Base-by-base conservation (phyloP, 2,888 invertebrate species). In the Cantharis rustica region DNA sequence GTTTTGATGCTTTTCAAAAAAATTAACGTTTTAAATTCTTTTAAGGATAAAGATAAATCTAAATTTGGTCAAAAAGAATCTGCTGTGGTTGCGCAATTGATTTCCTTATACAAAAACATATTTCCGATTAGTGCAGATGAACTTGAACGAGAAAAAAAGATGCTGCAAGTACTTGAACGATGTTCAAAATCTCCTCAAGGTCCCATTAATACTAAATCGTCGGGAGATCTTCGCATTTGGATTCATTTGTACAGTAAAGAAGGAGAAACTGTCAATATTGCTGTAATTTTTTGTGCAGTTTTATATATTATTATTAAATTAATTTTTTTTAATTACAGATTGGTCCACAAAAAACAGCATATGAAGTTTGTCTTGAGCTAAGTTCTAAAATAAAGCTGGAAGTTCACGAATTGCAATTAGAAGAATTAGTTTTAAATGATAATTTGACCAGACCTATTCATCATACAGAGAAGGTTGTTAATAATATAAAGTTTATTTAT, bases 171-270 rank as follows among this genome's bases (percentile, higher is more conserved):
- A 2, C 89, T 96, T 69, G 92, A 94, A 87, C 85, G 86, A 63
- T 94, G 94, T 82, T 90, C 93, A 74, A 91, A 91, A 17, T 90
- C 91, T 0, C 90, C 92, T 9, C 91, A 92, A 86, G 89, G 91
- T 0, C 89, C 90, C 4, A 90, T 92, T 0, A 88, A 91, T 72
- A 89, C 91, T 0, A 91, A 91, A 77, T 92, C 93, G 0, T 95
- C 95, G 0, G 96, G 96, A 0, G 95, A 96, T 85, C 90, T 96
- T 68, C 92, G 93, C 84, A 91, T 95, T 68, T 95, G 95, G 95
- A 91, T 96, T 73, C 93, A 94, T 85, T 90, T 95, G 0, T 89
- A 92, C 69, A 93, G 93, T 75, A 91, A 91, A 79, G 90, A 89
- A 75, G 91, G 91, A 89, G 90, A 83, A 86, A 89, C 85, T 85